phyloP scores from a whole-genome alignment of 2,888 invertebrate genomes.

The Apamea crenata region DNA sequence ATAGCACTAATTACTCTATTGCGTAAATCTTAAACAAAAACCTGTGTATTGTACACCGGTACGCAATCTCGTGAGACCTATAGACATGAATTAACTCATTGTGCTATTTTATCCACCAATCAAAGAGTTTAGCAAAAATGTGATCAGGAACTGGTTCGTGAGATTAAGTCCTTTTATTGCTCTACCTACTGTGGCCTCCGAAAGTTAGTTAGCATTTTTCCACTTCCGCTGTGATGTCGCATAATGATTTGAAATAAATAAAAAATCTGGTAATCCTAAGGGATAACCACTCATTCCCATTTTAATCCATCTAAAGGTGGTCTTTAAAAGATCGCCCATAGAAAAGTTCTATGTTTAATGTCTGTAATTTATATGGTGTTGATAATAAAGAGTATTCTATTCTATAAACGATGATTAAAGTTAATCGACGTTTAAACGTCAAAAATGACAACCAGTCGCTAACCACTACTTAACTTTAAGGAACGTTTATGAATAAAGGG shows the following conservation, averaged over 20 bases:
- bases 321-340: no score
- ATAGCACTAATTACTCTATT: conserved; percentile 53
- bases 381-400: no score
- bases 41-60: conserved; percentile 49
- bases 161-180: conserved; percentile 14
- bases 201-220: neutral
- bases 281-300: no score
- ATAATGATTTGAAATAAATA: neutral
- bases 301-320: no score
- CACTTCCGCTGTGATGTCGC: neutral
- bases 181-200: neutral
- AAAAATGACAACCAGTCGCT: no score
- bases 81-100: conserved; percentile 65
- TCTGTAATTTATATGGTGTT: no score
- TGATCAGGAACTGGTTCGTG: conserved; percentile 40
- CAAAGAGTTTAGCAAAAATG: conserved; percentile 49
- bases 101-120: conserved; percentile 62
- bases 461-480: neutral
- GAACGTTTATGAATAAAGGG: no score
- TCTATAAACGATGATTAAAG: neutral
- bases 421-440: neutral
- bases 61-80: conserved; percentile 66
- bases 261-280: no score
- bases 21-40: conserved; percentile 58
- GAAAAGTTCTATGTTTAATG: no score